Percentiles rank a stretch among this genome's conserved stretches.
Conservation (phyloP, 2,888 invertebrate species). For the Drosophila anceps region DNA sequence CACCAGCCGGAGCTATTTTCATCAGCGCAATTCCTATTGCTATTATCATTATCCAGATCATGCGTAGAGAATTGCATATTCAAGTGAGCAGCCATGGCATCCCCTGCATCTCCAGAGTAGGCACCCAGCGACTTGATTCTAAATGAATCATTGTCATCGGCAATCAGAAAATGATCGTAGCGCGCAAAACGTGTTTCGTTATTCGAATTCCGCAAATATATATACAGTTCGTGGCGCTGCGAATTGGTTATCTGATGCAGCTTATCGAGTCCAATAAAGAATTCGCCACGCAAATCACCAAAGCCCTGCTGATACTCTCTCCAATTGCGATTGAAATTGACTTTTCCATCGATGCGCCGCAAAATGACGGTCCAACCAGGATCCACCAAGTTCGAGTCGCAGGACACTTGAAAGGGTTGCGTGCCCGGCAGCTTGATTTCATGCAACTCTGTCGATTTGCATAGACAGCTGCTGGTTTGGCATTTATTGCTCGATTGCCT, state of each 20-base stretch:
- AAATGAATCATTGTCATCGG: constrained; percentile 88
- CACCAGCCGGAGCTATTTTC: constrained; percentile 91
- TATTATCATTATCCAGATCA: constrained; percentile 89
- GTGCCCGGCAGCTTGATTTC: constrained; percentile 31
- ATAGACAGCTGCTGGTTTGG: constrained; percentile 42
- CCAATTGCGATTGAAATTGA: constrained; percentile 89
- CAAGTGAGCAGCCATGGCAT: constrained; percentile 89
- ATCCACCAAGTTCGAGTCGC: constrained; percentile 86
- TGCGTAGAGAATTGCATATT: constrained; percentile 89
- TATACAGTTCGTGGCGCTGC: constrained; percentile 86
- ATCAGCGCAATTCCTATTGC: constrained; percentile 86
- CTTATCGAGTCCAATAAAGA: constrained; percentile 90
- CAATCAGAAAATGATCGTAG: constrained; percentile 88
- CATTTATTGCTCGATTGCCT: constrained; percentile 35
- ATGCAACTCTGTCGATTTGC: constrained; percentile 39
- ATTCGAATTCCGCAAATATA: constrained; percentile 88
- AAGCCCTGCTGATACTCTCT: constrained; percentile 89
- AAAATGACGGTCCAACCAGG: constrained; percentile 90
- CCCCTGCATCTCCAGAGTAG: constrained; percentile 89
- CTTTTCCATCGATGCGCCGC: constrained; percentile 88
- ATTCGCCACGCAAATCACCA: constrained; percentile 89
- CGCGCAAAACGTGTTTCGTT: constrained; percentile 87
- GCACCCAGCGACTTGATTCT: constrained; percentile 88
- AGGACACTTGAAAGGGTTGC: constrained; percentile 87
- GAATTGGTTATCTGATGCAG: constrained; percentile 86